Base-by-base conservation (phyloP, 2,888 invertebrate species). In the Allophyes oxyacanthae region DNA sequence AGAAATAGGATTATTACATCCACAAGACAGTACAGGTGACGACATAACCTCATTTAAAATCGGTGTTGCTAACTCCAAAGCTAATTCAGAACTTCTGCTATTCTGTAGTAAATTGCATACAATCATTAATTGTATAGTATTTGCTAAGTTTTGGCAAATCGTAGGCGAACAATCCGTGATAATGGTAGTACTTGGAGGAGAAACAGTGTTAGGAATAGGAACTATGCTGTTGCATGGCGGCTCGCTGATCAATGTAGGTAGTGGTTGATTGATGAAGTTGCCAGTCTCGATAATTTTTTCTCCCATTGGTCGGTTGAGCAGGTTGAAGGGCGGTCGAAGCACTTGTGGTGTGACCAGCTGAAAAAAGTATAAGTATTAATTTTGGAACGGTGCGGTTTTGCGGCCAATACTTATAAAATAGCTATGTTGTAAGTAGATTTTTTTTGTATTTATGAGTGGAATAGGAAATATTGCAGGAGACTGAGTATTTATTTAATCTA, bases 51-150 rank as follows among this genome's bases (percentile, higher is more conserved):
- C 85, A 11, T 81, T 87, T 2, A 90, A 63, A 33, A 88, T 65
- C 0, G 90, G 88, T 0, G 75, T 67, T 7, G 86, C 84, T 5
- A 87, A 59, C 51, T 84, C 78, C 13, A 85, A 49, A 5, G 83
- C 84, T 10, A 82, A 33, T 32, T 87, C 81, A 1, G 84, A 75
- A 0, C 78, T 83, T 41, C 74, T 76, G 6, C 68, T 82, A 13
- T 85, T 87, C 50, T 90, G 84, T 0, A 92, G 55, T 20, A 90
- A 67, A 63, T 90, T 89, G 11, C 82, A 78, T 0, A 90, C 87
- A 1, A 88, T 85, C 90, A 92, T 86, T 0, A 92, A 37, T 33
- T 92, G 89, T 0, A 92, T 73, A 0, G 91, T 87, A 34, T 92
- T 86, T 0, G 84, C 87, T 38, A 92, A 51, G 43, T 89, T 90